phyloP scores from a whole-genome alignment of 2,797 vertebrate genomes.

The Chelmon rostratus region DNA sequence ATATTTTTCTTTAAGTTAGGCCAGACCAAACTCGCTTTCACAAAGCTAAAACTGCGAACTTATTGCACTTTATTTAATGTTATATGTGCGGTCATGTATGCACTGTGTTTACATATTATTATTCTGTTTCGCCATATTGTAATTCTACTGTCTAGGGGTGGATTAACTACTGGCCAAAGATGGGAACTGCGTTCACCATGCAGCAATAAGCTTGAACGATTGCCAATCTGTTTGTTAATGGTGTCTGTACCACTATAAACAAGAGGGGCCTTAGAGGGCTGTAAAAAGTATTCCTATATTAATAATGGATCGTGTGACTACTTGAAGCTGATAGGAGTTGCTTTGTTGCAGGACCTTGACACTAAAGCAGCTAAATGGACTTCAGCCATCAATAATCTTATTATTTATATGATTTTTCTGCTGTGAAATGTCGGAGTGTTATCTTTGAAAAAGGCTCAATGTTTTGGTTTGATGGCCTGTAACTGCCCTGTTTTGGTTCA shows the following conservation, averaged over 20 bases:
- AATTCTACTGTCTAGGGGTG: neutral
- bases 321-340: neutral
- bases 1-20: neutral
- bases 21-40: constrained; percentile 3
- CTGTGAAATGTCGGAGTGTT: neutral
- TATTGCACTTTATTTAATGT: neutral
- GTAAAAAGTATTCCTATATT: neutral
- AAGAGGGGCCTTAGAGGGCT: neutral
- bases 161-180: neutral
- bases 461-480: neutral
- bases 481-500: neutral
- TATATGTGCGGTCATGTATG: neutral
- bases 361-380: neutral
- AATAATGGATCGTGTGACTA: neutral
- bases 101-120: neutral
- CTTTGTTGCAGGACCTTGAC: neutral
- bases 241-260: neutral
- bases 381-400: neutral
- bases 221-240: neutral
- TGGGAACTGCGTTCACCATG: neutral
- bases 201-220: constrained; percentile 4
- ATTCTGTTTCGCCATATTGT: neutral
- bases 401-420: neutral
- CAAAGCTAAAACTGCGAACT: neutral
- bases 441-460: neutral